Evolutionary conservation across 2,888 invertebrate species (phyloP).

Genomic region (Ctenicera cuprea): DNA sequence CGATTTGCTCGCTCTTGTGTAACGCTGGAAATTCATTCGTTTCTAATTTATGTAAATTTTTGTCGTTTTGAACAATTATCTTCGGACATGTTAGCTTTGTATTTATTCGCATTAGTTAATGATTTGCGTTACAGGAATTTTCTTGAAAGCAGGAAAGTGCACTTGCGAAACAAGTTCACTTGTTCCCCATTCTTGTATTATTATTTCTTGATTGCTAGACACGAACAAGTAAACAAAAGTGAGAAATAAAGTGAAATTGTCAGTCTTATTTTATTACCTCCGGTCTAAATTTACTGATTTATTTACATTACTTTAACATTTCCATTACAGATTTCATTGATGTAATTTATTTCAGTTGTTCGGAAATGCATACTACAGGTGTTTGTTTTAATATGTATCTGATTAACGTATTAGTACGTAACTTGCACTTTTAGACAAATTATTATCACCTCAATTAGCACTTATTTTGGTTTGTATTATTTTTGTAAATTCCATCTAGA

Average conservation of each 20-base stretch:
- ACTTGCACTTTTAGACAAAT: too few species aligned
- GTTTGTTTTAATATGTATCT: background rate
- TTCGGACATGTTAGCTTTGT: constrained; percentile 50
- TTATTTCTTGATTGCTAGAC: background rate
- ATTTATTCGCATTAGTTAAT: constrained; percentile 30
- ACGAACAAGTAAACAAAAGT: constrained; percentile 7
- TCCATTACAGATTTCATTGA: constrained; percentile 9
- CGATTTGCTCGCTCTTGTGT: constrained; percentile 43
- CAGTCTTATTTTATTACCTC: constrained; percentile 24
- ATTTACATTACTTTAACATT: constrained; percentile 10
- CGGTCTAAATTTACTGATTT: constrained; percentile 26
- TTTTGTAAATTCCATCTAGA: too few species aligned
- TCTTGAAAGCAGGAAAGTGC: constrained; percentile 48
- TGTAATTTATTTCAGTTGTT: constrained; percentile 14
- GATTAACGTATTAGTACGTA: background rate
- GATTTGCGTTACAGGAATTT: constrained; percentile 43
- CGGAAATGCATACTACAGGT: constrained; percentile 4
- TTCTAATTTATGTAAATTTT: constrained; percentile 46
- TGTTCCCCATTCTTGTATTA: constrained; percentile 14
- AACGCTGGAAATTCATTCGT: constrained; percentile 40
- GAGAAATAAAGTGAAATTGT: constrained; percentile 24
- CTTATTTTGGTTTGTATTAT: too few species aligned
- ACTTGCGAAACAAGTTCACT: background rate
- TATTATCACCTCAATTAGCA: too few species aligned
- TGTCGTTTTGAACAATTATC: constrained; percentile 53